A percentile compares a stretch with the other conserved stretches of the same genome.
Conservation (phyloP, 2,888 invertebrate genomes). For the Andrena minutula region DNA sequence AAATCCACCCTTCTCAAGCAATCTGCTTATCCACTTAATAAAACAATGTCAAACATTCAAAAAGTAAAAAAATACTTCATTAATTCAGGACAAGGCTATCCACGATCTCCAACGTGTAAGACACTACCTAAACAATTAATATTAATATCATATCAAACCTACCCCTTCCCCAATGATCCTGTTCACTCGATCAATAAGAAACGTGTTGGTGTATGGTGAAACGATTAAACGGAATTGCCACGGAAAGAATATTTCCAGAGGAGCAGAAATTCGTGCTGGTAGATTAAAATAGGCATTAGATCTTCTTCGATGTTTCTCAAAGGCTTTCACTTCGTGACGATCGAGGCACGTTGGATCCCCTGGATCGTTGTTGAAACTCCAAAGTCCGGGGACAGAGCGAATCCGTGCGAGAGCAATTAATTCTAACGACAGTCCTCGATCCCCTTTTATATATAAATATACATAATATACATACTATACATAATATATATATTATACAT, state of each 20-base stretch:
- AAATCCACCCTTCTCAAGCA: too few species aligned
- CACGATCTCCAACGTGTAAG: neutral
- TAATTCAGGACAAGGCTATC: neutral
- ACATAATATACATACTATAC: constrained; percentile 23
- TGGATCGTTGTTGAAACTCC: constrained; percentile 30
- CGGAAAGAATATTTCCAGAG: too few species aligned
- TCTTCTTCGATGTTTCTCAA: neutral
- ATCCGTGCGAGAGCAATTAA: constrained; percentile 61
- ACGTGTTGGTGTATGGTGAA: neutral
- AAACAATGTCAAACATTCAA: too few species aligned
- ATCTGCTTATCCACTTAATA: too few species aligned
- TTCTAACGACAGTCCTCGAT: constrained; percentile 66
- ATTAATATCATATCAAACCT: neutral
- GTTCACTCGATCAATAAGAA: neutral
- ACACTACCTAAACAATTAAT: neutral
- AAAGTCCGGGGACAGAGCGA: constrained; percentile 68
- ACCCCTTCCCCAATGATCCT: neutral
- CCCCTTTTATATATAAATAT: constrained; percentile 64
- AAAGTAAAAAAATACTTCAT: too few species aligned
- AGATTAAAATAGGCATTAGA: neutral
- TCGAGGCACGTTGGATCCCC: neutral
- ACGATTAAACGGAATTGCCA: too few species aligned
- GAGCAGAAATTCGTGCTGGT: neutral
- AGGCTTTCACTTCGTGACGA: constrained; percentile 1
- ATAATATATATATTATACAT: constrained; percentile 56